Percentiles rank a stretch among this genome's conserved stretches.
Conservation (phyloP, 2,888 invertebrate species). For the Enchytraeus crypticus region DNA sequence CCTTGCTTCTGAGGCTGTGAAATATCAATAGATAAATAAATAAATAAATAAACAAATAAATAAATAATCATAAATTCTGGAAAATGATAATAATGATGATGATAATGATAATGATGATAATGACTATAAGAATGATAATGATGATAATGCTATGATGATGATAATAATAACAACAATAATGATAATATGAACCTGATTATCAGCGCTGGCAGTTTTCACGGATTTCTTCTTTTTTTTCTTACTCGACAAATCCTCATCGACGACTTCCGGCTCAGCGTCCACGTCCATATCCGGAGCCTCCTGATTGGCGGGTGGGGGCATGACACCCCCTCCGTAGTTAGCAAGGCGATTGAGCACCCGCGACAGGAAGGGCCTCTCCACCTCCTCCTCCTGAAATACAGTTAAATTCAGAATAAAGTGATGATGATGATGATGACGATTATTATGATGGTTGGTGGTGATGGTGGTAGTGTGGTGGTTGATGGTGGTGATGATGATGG, state of each 20-base stretch:
- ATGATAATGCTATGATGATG: too few relatives aligned
- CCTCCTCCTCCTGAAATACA: constrained; percentile 64
- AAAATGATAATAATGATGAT: not conserved
- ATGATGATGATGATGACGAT: too few relatives aligned
- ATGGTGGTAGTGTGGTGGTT: not conserved
- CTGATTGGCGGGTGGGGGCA: constrained; percentile 55
- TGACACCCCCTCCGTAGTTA: constrained; percentile 84
- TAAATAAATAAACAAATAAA: not conserved
- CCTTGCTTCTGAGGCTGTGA: constrained; percentile 65
- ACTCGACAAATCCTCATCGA: constrained; percentile 13
- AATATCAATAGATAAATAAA: not conserved
- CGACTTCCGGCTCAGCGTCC: constrained; percentile 10
- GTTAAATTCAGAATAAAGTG: too few relatives aligned
- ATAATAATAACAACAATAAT: too few relatives aligned
- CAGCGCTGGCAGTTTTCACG: not conserved
- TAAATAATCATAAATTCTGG: not conserved
- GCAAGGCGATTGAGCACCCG: constrained; percentile 80
- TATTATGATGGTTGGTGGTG: too few relatives aligned
- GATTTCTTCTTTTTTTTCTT: constrained; percentile 14
- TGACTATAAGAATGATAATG: not conserved
- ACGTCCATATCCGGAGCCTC: not conserved
- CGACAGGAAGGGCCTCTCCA: constrained; percentile 78
- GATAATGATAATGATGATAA: not conserved
- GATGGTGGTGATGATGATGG: not conserved
- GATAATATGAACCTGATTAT: too few relatives aligned